A percentile compares a stretch with the other conserved stretches of the same genome.
Conservation (phyloP, 2,888 invertebrate genomes). For the Cyrtodaria siliqua region DNA sequence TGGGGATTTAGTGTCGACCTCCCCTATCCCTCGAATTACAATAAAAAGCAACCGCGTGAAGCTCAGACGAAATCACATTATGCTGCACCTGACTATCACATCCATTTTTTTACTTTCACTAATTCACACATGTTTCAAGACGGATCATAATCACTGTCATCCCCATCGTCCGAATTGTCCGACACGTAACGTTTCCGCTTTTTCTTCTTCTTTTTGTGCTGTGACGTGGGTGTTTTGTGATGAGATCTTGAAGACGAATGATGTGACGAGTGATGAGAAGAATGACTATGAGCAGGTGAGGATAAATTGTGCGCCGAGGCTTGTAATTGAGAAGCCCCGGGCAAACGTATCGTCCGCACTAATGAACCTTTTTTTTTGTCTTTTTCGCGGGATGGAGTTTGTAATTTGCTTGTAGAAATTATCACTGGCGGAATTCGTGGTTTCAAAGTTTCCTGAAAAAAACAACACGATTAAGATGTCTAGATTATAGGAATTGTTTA, state of each 20-base stretch:
- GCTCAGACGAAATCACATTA: slow-evolving; percentile 22
- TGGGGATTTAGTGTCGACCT: too few relatives aligned
- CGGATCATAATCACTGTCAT: slow-evolving; percentile 81
- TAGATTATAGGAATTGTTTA: too few relatives aligned
- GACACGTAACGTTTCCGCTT: slow-evolving; percentile 75
- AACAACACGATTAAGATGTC: not conserved
- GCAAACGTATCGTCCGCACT: slow-evolving; percentile 59
- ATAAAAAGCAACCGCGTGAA: too few relatives aligned
- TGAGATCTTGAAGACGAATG: slow-evolving; percentile 49
- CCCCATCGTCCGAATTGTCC: slow-evolving; percentile 79
- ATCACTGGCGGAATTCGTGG: slow-evolving; percentile 59
- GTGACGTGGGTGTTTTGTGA: slow-evolving; percentile 53
- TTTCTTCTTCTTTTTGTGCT: slow-evolving; percentile 75
- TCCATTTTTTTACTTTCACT: not conserved
- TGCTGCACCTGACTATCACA: slow-evolving; percentile 37
- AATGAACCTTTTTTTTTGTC: slow-evolving; percentile 62
- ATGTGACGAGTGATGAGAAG: slow-evolving; percentile 38
- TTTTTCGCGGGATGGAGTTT: slow-evolving; percentile 52
- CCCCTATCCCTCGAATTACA: too few relatives aligned
- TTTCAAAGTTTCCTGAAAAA: slow-evolving; percentile 48
- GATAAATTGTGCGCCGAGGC: slow-evolving; percentile 47
- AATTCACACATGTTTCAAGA: slow-evolving; percentile 13
- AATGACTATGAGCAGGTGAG: slow-evolving; percentile 53
- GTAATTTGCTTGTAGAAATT: slow-evolving; percentile 60
- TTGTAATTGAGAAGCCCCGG: slow-evolving; percentile 61